Conservation (phyloP, 1,140 invertebrate species). For the Pseudoatta argentina region DNA sequence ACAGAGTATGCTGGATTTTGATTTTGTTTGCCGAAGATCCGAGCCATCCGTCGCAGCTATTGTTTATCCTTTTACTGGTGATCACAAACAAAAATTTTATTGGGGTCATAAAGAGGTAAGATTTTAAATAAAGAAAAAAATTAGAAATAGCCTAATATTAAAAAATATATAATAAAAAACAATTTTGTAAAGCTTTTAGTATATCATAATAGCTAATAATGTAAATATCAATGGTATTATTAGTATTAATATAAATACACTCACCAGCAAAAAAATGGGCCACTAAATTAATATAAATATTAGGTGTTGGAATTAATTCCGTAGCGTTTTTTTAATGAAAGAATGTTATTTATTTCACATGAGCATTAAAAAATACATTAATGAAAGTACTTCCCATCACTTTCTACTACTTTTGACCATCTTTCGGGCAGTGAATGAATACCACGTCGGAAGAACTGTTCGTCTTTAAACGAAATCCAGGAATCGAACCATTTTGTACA, state of each 20-base stretch:
- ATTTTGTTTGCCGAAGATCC: constrained; percentile 97
- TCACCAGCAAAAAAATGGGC: too few relatives aligned
- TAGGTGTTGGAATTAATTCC: too few relatives aligned
- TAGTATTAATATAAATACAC: not conserved
- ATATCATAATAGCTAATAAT: not conserved
- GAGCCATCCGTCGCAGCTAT: constrained; percentile 97
- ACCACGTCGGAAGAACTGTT: too few relatives aligned
- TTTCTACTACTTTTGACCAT: too few relatives aligned
- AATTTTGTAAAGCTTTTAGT: not conserved
- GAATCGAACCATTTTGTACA: too few relatives aligned
- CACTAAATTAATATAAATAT: too few relatives aligned
- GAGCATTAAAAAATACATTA: too few relatives aligned
- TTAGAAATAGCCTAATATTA: not conserved
- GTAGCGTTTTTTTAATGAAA: too few relatives aligned
- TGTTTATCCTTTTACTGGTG: constrained; percentile 99
- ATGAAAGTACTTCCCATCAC: too few relatives aligned
- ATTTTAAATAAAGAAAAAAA: not conserved
- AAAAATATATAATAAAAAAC: not conserved
- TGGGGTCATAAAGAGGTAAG: constrained; percentile 98
- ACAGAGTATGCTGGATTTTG: constrained; percentile 99
- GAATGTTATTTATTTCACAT: too few relatives aligned
- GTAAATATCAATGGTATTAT: not conserved
- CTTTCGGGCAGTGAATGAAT: too few relatives aligned
- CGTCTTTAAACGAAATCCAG: too few relatives aligned
- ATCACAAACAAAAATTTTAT: constrained; percentile 99